A percentile compares a stretch with the other conserved stretches of the same genome.
phyloP scores from a whole-genome alignment of 2,888 invertebrate genomes.

The Zhuqinia jingwanae region DNA sequence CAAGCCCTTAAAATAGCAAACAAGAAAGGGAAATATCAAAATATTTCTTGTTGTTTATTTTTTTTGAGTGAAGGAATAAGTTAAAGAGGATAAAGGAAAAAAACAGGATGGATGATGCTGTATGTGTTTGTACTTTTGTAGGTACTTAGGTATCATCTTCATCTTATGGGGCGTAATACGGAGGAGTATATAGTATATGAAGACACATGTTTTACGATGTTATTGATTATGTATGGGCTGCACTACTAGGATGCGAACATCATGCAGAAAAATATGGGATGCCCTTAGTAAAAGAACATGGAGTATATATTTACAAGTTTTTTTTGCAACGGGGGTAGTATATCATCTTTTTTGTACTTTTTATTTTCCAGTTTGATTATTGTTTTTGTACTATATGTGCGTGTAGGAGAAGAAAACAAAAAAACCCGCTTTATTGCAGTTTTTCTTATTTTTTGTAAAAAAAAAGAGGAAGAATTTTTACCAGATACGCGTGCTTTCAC shows the following conservation, averaged over 20 bases:
- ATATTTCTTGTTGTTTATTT: constrained; percentile 54
- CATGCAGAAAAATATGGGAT: constrained; percentile 16
- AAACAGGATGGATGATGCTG: neutral
- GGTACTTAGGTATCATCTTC: too few species aligned
- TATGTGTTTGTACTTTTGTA: too few species aligned
- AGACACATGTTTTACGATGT: neutral
- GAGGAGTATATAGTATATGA: neutral
- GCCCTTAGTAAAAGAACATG: neutral
- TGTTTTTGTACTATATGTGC: too few species aligned
- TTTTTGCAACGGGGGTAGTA: neutral
- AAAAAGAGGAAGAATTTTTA: too few species aligned
- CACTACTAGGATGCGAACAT: neutral
- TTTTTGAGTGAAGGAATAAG: constrained; percentile 34
- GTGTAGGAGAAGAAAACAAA: neutral
- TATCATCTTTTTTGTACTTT: neutral
- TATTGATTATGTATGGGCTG: constrained; percentile 15
- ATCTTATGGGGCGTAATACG: neutral
- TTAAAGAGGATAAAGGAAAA: constrained; percentile 38
- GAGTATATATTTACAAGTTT: neutral
- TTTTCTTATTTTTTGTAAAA: too few species aligned
- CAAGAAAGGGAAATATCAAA: constrained; percentile 59
- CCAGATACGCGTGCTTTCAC: too few species aligned
- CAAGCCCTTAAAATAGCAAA: constrained; percentile 63
- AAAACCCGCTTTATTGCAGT: too few species aligned
- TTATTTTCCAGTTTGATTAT: neutral